Conservation (phyloP, 2,888 invertebrate genomes). For the Sepiola atlantica region DNA sequence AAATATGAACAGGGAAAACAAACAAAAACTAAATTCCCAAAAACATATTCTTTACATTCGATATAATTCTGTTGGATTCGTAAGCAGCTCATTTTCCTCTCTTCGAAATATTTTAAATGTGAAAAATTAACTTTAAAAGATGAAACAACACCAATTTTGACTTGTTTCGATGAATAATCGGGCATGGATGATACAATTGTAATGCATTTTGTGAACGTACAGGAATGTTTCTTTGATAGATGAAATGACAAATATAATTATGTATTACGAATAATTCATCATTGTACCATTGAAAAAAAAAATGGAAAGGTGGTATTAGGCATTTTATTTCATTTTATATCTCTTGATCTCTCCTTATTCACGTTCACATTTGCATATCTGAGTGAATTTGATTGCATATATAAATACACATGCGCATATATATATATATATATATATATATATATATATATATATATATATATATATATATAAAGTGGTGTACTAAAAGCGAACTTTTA, state of each 20-base stretch:
- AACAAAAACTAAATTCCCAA: neutral
- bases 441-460: neutral
- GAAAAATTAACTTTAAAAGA: neutral
- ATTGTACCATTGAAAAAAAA: neutral
- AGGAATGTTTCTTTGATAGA: neutral
- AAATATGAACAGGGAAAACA: neutral
- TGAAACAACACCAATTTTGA: neutral
- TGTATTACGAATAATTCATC: neutral
- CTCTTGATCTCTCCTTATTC: neutral
- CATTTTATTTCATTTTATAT: neutral
- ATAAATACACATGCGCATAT: neutral
- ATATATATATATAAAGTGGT: neutral
- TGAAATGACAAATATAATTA: slow-evolving; percentile 11
- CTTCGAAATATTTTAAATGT: neutral
- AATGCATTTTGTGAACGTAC: neutral
- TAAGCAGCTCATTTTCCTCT: neutral
- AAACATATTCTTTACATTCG: neutral
- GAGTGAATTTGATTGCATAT: neutral
- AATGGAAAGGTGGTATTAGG: neutral
- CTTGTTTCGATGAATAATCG: neutral
- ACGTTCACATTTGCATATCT: neutral
- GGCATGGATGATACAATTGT: neutral
- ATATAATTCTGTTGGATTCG: neutral
- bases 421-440: neutral
- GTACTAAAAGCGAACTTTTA: too few species aligned